Percentiles rank a stretch among this genome's conserved stretches.
Conservation (phyloP, 1,140 invertebrate genomes). For the Notospermus geniculatus region DNA sequence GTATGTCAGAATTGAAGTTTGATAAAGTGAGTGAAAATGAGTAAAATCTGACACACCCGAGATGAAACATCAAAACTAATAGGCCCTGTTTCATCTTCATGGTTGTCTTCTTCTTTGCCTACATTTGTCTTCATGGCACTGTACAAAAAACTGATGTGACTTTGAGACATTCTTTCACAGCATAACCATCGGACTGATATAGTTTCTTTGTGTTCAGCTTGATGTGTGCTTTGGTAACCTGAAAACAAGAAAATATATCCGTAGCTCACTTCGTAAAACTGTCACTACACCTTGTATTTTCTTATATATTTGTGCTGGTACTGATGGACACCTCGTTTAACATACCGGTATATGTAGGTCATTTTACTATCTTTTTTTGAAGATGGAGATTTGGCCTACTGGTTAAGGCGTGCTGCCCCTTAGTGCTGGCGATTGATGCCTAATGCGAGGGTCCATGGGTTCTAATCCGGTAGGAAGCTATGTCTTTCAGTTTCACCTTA, state of each 20-base stretch:
- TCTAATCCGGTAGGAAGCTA: no score
- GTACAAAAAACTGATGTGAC: conserved; percentile 79
- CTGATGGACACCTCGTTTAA: no score
- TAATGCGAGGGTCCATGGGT: no score
- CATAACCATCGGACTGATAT: conserved; percentile 93
- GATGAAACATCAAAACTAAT: conserved; percentile 54
- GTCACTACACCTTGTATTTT: background rate
- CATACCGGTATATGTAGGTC: no score
- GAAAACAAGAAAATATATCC: conserved; percentile 7
- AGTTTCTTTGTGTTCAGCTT: conserved; percentile 92
- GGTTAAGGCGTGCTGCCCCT: no score
- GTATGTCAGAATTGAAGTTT: no score
- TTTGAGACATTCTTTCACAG: conserved; percentile 92
- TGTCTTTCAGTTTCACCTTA: no score
- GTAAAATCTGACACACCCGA: conserved; percentile 33
- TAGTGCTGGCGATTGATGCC: no score
- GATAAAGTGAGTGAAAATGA: no score
- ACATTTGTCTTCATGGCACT: conserved; percentile 66
- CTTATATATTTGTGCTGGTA: background rate
- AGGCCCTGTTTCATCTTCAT: conserved; percentile 33
- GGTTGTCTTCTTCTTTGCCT: conserved; percentile 41
- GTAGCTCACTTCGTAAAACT: background rate
- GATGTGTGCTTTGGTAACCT: conserved; percentile 86
- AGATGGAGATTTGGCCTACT: no score
- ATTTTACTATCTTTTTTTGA: no score